Base-by-base conservation (phyloP, 1,140 invertebrate genomes). In the Lepeophtheirus salmonis region DNA sequence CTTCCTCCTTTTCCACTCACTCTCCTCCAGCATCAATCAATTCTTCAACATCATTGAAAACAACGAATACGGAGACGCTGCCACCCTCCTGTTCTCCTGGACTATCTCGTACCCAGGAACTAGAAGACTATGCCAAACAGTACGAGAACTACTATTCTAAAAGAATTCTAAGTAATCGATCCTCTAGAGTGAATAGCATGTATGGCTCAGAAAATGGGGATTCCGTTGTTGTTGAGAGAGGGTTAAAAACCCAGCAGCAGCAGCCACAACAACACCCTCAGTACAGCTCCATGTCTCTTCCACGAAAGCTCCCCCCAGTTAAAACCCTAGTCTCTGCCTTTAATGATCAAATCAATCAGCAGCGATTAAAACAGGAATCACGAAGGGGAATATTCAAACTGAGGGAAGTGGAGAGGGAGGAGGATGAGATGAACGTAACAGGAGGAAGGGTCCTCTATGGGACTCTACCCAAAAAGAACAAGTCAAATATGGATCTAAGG, bases 261-360 rank as follows among this genome's bases (percentile, higher is more conserved):
- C n/a, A n/a, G n/a, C n/a, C n/a, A n/a, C n/a, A n/a, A 10, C n/a
- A 41, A 10, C 6, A 41, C n/a, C n/a, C 30, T n/a, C n/a, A 6
- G 21, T 54, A 54, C 22, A 21, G 18, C 17, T 21, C 52, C 22
- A 54, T 54, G 52, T 54, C 52, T n/a, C 23, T 54, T n/a, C 52
- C 52, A 13, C 20, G 52, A 3, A 54, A 54, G 22, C 20, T 54
- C 18, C 30, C 30, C 6, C 52, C 52, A 2, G 52, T 54, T 4
- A 54, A 54, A 13, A 54, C 20, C 18, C 17, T 54, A n/a, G 52
- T 54, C 52, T 21, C 18, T 20, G 18, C 20, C 2, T 54, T 54
- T 13, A 54, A 54, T 54, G 23, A 2, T 54, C 52, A 54, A 54
- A 54, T 54, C 52, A 54, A 54, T 54, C 52, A 20, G 10, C 52